Evolutionary conservation across 2,888 invertebrate species (phyloP).

Genomic region (Aleiodes alternator): DNA sequence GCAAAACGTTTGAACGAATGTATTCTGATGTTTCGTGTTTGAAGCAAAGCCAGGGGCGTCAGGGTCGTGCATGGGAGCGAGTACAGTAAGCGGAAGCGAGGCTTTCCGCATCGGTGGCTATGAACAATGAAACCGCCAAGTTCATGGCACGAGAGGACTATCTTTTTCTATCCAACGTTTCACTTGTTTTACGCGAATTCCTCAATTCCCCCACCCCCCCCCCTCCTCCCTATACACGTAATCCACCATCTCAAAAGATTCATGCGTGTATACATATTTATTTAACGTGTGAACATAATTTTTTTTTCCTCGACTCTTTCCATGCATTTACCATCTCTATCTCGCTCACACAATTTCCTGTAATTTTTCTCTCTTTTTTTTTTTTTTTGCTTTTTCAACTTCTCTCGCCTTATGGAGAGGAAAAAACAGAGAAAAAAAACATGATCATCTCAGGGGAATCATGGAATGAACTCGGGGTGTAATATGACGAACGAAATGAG

Average conservation of each 20-base stretch:
- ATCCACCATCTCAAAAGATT: constrained; percentile 8
- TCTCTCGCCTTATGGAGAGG: not conserved
- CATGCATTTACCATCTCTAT: constrained; percentile 23
- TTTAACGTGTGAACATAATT: constrained; percentile 25
- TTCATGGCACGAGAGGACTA: constrained; percentile 55
- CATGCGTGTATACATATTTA: constrained; percentile 23
- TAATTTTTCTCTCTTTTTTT: constrained; percentile 5
- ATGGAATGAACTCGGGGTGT: constrained; percentile 13
- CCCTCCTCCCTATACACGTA: too few relatives aligned
- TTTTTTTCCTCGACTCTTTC: constrained; percentile 17
- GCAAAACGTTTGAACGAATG: constrained; percentile 12
- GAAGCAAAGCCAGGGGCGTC: constrained; percentile 46
- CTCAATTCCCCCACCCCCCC: not conserved
- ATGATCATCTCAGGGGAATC: not conserved
- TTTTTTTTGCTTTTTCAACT: not conserved
- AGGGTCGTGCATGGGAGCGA: constrained; percentile 47
- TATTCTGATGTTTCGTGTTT: constrained; percentile 10
- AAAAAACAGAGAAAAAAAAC: not conserved
- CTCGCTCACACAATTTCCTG: constrained; percentile 19
- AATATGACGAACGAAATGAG: constrained; percentile 25
- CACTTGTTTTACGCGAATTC: constrained; percentile 30
- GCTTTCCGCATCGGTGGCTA: constrained; percentile 71
- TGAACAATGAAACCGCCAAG: constrained; percentile 70
- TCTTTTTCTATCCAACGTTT: constrained; percentile 11
- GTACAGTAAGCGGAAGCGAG: constrained; percentile 68